Conservation (phyloP, 2,113 vertebrate genomes). For the Tragulus kanchil region DNA sequence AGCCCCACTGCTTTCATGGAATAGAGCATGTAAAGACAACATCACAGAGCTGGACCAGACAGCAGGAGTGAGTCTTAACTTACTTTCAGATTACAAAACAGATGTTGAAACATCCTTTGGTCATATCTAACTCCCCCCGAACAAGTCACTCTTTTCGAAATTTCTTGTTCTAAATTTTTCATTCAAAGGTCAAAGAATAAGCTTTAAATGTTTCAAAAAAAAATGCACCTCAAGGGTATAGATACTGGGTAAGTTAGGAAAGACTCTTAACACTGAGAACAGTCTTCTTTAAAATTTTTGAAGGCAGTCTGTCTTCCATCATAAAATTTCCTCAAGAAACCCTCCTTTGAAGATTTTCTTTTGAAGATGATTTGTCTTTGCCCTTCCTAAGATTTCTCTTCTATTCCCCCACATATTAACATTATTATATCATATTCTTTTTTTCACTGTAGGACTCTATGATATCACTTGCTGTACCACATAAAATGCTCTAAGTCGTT, state of each 20-base stretch:
- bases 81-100: not conserved
- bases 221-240: not conserved
- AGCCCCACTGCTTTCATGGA: not conserved
- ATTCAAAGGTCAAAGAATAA: not conserved
- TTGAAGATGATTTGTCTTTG: slow-evolving; percentile 25
- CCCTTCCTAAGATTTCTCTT: not conserved
- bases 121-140: not conserved
- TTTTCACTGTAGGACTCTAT: not conserved
- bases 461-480: not conserved
- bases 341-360: slow-evolving; percentile 46
- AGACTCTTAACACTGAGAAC: not conserved
- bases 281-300: not conserved
- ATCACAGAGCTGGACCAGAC: too few relatives aligned
- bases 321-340: slow-evolving; percentile 34
- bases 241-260: not conserved
- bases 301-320: not conserved
- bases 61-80: not conserved
- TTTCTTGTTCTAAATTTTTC: not conserved
- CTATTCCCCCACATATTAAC: not conserved
- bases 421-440: not conserved
- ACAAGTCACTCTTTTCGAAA: not conserved
- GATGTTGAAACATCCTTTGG: not conserved
- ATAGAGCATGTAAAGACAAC: not conserved
- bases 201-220: not conserved
- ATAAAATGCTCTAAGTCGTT: not conserved